Evolutionary conservation across 1,140 invertebrate genomes (phyloP).

Genomic region (Drosophila burlai): DNA sequence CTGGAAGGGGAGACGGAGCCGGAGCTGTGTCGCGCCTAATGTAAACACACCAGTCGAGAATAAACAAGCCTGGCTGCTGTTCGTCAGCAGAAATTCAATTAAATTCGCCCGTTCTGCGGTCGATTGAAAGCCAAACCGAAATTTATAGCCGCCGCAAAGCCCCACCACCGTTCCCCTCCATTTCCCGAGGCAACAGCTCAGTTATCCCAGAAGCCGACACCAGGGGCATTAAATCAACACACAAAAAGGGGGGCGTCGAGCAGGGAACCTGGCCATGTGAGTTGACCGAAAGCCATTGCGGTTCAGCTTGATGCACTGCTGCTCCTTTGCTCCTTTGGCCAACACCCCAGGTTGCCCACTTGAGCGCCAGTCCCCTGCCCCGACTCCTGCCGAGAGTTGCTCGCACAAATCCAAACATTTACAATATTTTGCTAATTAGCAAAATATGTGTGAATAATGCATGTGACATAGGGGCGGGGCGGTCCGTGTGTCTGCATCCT

Average conservation of each 20-base stretch:
- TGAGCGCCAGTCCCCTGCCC: not conserved
- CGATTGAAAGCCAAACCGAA: slow-evolving; percentile 74
- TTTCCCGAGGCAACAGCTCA: slow-evolving; percentile 29
- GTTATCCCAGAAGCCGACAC: slow-evolving; percentile 53
- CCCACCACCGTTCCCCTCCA: slow-evolving; percentile 8
- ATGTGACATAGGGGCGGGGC: slow-evolving; percentile 35
- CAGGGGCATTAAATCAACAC: slow-evolving; percentile 72
- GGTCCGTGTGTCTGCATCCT: slow-evolving; percentile 19
- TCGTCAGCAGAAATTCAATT: slow-evolving; percentile 66
- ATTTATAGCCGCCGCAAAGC: slow-evolving; percentile 67
- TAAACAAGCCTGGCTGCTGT: slow-evolving; percentile 20
- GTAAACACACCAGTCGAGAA: slow-evolving; percentile 49
- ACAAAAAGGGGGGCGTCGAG: slow-evolving; percentile 20
- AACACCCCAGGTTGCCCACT: not conserved
- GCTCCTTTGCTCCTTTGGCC: slow-evolving; percentile 38
- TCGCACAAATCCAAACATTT: slow-evolving; percentile 80
- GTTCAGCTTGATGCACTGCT: slow-evolving; percentile 66
- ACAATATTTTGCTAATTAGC: slow-evolving; percentile 84
- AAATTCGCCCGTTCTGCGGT: slow-evolving; percentile 58
- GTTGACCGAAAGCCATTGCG: slow-evolving; percentile 60
- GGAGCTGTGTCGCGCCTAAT: slow-evolving; percentile 54
- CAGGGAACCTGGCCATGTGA: slow-evolving; percentile 34
- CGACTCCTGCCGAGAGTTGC: slow-evolving; percentile 7
- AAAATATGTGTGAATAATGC: slow-evolving; percentile 82
- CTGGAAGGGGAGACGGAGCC: not conserved